Conservation (phyloP, 2,888 invertebrate genomes). For the Aphrophora alni region DNA sequence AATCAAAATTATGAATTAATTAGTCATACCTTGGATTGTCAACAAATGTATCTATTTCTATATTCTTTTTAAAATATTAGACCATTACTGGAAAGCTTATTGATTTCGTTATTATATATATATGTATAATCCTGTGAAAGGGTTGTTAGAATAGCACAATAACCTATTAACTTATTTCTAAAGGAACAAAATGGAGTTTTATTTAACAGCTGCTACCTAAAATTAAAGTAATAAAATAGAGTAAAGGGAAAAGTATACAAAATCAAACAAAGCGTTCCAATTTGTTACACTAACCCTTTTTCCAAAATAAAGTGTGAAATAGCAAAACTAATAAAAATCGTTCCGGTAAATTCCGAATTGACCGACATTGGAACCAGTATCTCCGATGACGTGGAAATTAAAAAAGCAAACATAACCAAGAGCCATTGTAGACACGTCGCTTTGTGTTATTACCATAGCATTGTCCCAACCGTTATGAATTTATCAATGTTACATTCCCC, state of each 20-base stretch:
- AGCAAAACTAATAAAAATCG: not conserved
- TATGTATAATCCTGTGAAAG: no score
- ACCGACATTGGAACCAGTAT: not conserved
- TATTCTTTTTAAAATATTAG: no score
- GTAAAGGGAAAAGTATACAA: not conserved
- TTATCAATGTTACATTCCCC: slow-evolving; percentile 28
- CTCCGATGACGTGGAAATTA: slow-evolving; percentile 29
- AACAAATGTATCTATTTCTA: no score
- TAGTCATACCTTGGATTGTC: no score
- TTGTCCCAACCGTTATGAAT: slow-evolving; percentile 29
- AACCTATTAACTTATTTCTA: no score
- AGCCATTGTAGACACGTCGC: not conserved
- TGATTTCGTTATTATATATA: no score
- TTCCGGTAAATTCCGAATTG: not conserved
- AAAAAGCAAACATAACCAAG: slow-evolving; percentile 31
- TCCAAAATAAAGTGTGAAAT: not conserved
- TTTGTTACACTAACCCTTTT: not conserved
- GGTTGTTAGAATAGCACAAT: no score
- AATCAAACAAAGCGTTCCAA: not conserved
- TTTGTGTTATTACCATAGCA: slow-evolving; percentile 24
- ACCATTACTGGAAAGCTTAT: no score
- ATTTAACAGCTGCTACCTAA: no score
- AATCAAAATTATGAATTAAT: no score
- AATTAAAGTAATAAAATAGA: no score
- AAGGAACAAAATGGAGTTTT: no score